These are phyloP conservation scores for Semotilus atromaculatus DNA, from an alignment of 2,797 vertebrate species.

Conservation along the genomic window DNA sequence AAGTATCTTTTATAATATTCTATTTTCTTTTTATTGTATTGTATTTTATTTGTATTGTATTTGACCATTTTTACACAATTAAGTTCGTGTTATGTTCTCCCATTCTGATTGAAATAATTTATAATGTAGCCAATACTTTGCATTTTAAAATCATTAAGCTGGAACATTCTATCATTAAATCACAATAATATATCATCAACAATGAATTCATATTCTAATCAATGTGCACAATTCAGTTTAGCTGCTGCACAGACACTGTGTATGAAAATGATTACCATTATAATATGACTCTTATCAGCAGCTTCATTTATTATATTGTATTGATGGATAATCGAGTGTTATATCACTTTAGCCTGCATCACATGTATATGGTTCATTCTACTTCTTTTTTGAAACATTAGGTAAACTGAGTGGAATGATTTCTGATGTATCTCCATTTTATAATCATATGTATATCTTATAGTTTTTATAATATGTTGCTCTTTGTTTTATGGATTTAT, in stretches of 20 bases:
- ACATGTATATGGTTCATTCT: constrained; percentile 58
- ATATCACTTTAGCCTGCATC: constrained; percentile 61
- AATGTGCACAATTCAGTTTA: constrained; percentile 37
- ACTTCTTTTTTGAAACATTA: constrained; percentile 57
- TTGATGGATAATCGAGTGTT: constrained; percentile 49
- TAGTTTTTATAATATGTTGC: constrained; percentile 52
- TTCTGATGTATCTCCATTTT: constrained; percentile 74
- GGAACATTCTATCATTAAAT: background rate
- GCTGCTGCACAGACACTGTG: constrained; percentile 40
- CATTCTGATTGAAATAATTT: background rate
- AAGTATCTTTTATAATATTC: constrained; percentile 18
- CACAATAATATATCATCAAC: background rate
- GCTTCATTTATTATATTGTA: constrained; percentile 1
- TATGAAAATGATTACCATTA: constrained; percentile 19
- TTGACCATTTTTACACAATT: background rate
- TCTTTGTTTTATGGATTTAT: constrained; percentile 36
- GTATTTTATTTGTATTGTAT: constrained; percentile 19
- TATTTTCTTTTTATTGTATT: constrained; percentile 15
- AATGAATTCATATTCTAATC: constrained; percentile 32
- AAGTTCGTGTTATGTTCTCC: background rate
- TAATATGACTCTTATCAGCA: constrained; percentile 9
- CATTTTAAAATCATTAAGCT: constrained; percentile 33
- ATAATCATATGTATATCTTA: constrained; percentile 74
- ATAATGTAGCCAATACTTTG: constrained; percentile 18
- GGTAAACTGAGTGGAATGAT: constrained; percentile 69